Evolutionary conservation across 2,888 invertebrate genomes (phyloP).

Genomic region (Zootermopsis nevadensis): DNA sequence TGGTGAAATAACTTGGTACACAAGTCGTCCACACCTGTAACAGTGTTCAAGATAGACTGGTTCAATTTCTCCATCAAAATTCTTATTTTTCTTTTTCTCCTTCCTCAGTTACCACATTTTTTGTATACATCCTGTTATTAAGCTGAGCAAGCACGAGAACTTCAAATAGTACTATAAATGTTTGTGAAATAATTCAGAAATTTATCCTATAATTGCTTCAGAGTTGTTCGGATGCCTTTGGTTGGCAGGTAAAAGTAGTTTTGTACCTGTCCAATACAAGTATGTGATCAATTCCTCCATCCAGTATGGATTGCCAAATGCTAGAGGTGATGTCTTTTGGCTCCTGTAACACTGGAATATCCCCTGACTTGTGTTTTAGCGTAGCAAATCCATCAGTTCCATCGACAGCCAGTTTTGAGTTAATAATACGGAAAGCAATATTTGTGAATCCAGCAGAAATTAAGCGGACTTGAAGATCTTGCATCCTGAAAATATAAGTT

Average conservation of each 20-base stretch:
- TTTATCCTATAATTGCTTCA: no score
- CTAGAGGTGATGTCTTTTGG: not conserved
- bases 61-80: no score
- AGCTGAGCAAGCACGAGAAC: no score
- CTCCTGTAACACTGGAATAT: slow-evolving; percentile 40
- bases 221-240: no score
- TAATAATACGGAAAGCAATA: slow-evolving; percentile 42
- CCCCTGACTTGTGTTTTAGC: slow-evolving; percentile 5
- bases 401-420: not conserved
- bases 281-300: slow-evolving; percentile 46
- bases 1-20: slow-evolving; percentile 61
- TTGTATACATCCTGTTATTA: no score
- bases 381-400: slow-evolving; percentile 13
- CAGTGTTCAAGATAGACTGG: not conserved
- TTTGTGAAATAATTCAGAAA: no score
- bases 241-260: no score
- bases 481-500: slow-evolving; percentile 34
- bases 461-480: slow-evolving; percentile 47
- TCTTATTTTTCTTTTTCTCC: no score
- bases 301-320: slow-evolving; percentile 42
- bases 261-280: slow-evolving; percentile 50
- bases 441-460: slow-evolving; percentile 17
- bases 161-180: no score
- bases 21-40: slow-evolving; percentile 59
- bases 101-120: no score